Base-by-base conservation (phyloP, 1,140 invertebrate species). In the Formica exsecta region DNA sequence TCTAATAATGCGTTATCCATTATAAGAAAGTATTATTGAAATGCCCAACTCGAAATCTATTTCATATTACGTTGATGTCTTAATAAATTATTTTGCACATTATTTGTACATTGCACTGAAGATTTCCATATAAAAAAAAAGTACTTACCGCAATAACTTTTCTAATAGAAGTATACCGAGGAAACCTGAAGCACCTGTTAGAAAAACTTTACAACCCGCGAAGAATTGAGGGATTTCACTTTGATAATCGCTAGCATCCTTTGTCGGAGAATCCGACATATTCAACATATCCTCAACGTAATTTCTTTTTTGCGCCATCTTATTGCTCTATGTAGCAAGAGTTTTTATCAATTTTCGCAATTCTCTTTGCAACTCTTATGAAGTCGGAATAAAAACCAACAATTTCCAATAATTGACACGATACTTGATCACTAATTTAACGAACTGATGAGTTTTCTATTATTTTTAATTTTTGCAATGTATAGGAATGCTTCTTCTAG, bases 141-240 rank as follows among this genome's bases (percentile, higher is more conserved):
- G 3, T 59, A 73, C 88, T 92, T 89, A 94, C 94, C 95, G 87
- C 22, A 97, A 92, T 59, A 97, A 92, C 93, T 97, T 97, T 91
- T 97, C 97, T 7, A 97, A 93, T 4, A 97, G 89, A 54, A 97
- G 95, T 93, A 96, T 97, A 2, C 97, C 97, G 48, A 97, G 92
- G 88, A 97, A 97, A 32, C 97, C 97, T 38, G 97, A 97, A 7
- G 95, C 96, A 13, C 96, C 96, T 3, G 96, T 96, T 6, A 96
- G 64, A 44, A 96, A 91, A 36, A 96, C 77, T 51, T 93, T 94
- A 3, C 86, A 79, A 7, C 90, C 90, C 2, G 89, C 64, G 32
- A 86, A 95, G 85, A 94, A 95, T 54, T 92, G 22, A 0, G 87
- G 83, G 25, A 95, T 91, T 79, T 95, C 92, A 79, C 93, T 93